Evolutionary conservation across 2,113 vertebrate genomes (phyloP).

Genomic region (Trichomycterus rosablanca): DNA sequence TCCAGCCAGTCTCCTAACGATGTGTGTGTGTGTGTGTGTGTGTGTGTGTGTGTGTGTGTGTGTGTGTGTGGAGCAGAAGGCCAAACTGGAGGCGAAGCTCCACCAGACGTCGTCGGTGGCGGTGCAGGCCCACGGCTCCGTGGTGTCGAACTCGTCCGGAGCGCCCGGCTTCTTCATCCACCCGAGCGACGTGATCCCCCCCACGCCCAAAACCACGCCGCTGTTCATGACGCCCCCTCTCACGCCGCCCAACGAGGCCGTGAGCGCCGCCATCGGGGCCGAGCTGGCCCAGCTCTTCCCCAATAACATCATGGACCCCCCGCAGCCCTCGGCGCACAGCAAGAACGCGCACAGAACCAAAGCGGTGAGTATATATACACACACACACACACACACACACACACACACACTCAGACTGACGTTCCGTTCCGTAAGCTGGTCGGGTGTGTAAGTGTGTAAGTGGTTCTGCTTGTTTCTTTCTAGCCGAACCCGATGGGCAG

Average conservation of each 20-base stretch:
- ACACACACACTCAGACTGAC: too few relatives aligned
- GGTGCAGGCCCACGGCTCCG: constrained; percentile 84
- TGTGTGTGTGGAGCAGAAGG: constrained; percentile 74
- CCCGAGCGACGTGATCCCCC: constrained; percentile 95
- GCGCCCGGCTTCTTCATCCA: constrained; percentile 97
- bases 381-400: neutral
- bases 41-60: neutral
- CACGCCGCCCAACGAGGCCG: constrained; percentile 93
- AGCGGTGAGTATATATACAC: constrained; percentile 69
- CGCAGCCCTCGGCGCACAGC: constrained; percentile 84
- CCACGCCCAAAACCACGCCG: constrained; percentile 96
- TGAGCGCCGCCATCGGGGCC: constrained; percentile 90
- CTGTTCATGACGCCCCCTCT: constrained; percentile 98
- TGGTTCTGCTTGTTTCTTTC: constrained; percentile 1
- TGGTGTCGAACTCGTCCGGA: constrained; percentile 87
- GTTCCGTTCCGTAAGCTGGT: too few relatives aligned
- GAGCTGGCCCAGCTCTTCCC: constrained; percentile 97
- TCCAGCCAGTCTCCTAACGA: too few relatives aligned
- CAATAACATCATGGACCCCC: constrained; percentile 89
- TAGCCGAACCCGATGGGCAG: constrained; percentile 85
- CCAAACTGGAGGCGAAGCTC: constrained; percentile 96
- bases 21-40: too few relatives aligned
- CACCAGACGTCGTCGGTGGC: constrained; percentile 95
- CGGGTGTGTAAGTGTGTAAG: neutral
- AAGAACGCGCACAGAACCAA: constrained; percentile 88